phyloP scores from a whole-genome alignment of 2,888 invertebrate genomes.

The Anthophora plumipes region DNA sequence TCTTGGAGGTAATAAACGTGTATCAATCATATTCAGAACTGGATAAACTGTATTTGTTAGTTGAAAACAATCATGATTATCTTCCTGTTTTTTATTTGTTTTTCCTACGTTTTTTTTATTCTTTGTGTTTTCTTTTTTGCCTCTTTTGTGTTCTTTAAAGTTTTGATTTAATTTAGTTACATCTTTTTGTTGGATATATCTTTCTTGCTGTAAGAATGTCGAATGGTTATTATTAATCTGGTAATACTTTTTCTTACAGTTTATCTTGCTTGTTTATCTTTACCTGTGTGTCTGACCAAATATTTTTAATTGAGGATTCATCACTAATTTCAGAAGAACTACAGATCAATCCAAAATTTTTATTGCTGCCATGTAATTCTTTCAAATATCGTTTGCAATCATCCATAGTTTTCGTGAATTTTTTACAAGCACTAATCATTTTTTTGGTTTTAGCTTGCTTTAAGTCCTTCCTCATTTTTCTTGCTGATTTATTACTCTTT shows the following conservation, averaged over 20 bases:
- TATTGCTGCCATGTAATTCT: slow-evolving; percentile 59
- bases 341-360: slow-evolving; percentile 47
- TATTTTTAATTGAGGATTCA: slow-evolving; percentile 32
- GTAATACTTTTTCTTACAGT: background rate
- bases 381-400: slow-evolving; percentile 66
- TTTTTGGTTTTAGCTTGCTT: background rate
- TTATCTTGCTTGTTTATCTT: background rate
- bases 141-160: background rate
- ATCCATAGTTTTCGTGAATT: slow-evolving; percentile 52
- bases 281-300: slow-evolving; percentile 38
- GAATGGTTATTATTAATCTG: background rate
- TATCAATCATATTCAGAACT: slow-evolving; percentile 22
- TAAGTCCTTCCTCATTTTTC: background rate
- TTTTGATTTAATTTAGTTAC: background rate
- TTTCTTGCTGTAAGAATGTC: slow-evolving; percentile 23
- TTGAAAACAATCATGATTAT: slow-evolving; percentile 11
- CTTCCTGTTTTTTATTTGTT: background rate
- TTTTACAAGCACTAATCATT: slow-evolving; percentile 36
- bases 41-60: slow-evolving; percentile 25
- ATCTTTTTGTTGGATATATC: background rate
- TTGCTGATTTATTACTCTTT: slow-evolving; percentile 5
- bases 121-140: background rate
- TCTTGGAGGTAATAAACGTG: slow-evolving; percentile 38
- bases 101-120: background rate
- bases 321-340: slow-evolving; percentile 54